Conservation (phyloP, 1,140 invertebrate species). For the Glossosoma conforme region DNA sequence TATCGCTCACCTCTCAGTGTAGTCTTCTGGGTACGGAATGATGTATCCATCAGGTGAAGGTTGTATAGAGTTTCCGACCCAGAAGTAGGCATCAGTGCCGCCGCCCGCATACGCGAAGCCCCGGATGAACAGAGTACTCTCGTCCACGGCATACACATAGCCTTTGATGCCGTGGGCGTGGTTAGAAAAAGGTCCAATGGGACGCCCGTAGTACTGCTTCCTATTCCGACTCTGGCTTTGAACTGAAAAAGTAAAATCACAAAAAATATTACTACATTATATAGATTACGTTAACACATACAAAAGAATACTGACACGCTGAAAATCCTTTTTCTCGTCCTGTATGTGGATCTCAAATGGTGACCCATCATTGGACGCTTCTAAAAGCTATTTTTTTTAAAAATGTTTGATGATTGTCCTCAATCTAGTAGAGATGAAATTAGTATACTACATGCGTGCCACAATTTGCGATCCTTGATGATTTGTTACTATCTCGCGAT, state of each 20-base stretch:
- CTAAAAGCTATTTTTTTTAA: too few relatives aligned
- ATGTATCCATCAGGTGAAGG: conserved; percentile 75
- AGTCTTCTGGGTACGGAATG: conserved; percentile 81
- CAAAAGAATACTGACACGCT: conserved; percentile 14
- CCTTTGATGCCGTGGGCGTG: conserved; percentile 74
- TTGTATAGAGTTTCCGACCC: conserved; percentile 72
- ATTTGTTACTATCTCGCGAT: too few relatives aligned
- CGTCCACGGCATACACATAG: conserved; percentile 79
- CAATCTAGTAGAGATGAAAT: too few relatives aligned
- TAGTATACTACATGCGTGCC: too few relatives aligned
- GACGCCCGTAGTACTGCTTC: conserved; percentile 70
- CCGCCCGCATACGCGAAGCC: conserved; percentile 83
- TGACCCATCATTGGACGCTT: too few relatives aligned
- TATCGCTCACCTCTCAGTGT: conserved; percentile 59
- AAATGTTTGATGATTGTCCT: too few relatives aligned
- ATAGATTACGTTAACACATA: too few relatives aligned
- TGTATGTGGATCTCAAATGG: too few relatives aligned
- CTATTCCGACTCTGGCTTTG: conserved; percentile 30
- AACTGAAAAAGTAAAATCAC: too few relatives aligned
- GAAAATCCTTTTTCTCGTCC: background rate
- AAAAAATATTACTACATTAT: too few relatives aligned
- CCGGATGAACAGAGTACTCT: conserved; percentile 80
- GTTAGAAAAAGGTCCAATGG: conserved; percentile 63
- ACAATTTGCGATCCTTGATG: too few relatives aligned
- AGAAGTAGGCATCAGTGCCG: conserved; percentile 81